Evolutionary conservation across 2,797 vertebrate genomes (phyloP).

Genomic region (Neosilurus mollespiculum): DNA sequence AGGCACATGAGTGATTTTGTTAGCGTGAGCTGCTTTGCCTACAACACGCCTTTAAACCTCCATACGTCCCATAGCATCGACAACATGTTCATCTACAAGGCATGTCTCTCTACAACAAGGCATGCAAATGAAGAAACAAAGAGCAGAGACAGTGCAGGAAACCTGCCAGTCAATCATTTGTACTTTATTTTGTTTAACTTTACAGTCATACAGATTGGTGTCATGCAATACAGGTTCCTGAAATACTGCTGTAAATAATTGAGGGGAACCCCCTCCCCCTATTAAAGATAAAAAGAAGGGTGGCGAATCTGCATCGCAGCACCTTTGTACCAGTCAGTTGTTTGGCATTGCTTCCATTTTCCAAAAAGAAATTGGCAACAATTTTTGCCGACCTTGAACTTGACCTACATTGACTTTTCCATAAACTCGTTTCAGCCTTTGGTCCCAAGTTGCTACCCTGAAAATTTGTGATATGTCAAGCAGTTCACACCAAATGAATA

Average conservation of each 20-base stretch:
- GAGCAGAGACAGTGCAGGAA: background rate
- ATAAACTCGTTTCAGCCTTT: no score
- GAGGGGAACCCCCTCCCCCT: no score
- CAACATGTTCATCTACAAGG: background rate
- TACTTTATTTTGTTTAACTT: background rate
- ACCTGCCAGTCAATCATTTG: background rate
- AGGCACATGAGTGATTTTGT: background rate
- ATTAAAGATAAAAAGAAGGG: no score
- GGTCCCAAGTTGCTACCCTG: no score
- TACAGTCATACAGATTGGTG: background rate
- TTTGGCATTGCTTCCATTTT: no score
- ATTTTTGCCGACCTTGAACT: no score
- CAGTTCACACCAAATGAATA: no score
- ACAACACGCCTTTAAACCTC: background rate
- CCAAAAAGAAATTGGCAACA: no score
- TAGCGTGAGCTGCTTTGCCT: background rate
- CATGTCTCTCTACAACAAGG: background rate
- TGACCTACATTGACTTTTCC: no score
- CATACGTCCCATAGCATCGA: background rate
- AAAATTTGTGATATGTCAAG: no score
- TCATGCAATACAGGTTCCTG: background rate
- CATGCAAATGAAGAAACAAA: background rate
- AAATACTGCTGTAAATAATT: background rate
- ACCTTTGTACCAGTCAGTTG: no score
- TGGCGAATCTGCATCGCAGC: no score